Percentiles rank a stretch among this genome's conserved stretches.
Conservation (phyloP, 2,797 vertebrate genomes). For the Fundulus diaphanus region DNA sequence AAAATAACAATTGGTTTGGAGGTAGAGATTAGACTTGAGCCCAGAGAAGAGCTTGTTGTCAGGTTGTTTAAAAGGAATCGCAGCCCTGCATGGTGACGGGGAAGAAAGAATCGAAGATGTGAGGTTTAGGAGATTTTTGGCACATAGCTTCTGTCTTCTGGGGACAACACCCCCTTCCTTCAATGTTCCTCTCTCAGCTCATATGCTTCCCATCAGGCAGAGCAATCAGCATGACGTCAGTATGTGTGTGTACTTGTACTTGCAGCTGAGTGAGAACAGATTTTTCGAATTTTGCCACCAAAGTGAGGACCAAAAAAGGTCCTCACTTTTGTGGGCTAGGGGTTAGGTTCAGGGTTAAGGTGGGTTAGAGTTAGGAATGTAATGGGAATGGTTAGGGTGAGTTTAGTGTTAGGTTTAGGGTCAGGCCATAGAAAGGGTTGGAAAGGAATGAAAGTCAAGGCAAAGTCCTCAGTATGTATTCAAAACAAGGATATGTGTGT, state of each 20-base stretch:
- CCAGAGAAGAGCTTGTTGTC: conserved; percentile 14
- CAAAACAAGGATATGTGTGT: conserved; percentile 29
- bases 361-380: too few relatives aligned
- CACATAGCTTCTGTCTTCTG: conserved; percentile 62
- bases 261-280: too few relatives aligned
- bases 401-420: too few relatives aligned
- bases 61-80: conserved; percentile 9
- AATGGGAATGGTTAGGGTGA: too few relatives aligned
- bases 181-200: conserved; percentile 71
- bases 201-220: conserved; percentile 85
- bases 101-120: conserved; percentile 60
- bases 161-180: conserved; percentile 64
- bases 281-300: too few relatives aligned
- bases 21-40: conserved; percentile 11
- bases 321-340: too few relatives aligned
- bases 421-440: too few relatives aligned
- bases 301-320: too few relatives aligned
- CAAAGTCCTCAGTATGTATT: too few relatives aligned
- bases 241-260: conserved; percentile 27
- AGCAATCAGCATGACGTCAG: conserved; percentile 80
- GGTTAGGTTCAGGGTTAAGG: too few relatives aligned
- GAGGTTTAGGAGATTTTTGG: conserved; percentile 56
- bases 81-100: conserved; percentile 8
- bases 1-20: conserved; percentile 21
- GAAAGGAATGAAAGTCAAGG: too few relatives aligned